Conservation (phyloP, 2,113 vertebrate genomes). For the Oncorhynchus keta region DNA sequence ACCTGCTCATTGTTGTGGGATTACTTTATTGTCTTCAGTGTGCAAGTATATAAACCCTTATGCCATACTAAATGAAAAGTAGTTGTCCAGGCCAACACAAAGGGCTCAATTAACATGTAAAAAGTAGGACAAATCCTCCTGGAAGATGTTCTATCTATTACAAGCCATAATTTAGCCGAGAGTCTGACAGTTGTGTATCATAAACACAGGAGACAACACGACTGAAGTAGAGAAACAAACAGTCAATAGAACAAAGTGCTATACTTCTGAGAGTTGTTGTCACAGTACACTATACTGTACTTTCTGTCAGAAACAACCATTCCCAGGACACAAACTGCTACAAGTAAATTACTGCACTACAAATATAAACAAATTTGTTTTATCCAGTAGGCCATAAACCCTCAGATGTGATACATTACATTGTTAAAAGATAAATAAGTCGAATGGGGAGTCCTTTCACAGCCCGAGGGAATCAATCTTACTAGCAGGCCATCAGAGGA, state of each 20-base stretch:
- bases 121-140: background rate
- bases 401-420: background rate
- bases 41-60: background rate
- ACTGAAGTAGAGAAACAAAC: background rate
- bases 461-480: slow-evolving; percentile 14
- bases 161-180: background rate
- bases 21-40: background rate
- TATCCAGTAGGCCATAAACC: background rate
- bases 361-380: background rate
- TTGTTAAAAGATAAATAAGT: background rate
- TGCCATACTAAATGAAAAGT: slow-evolving; percentile 5
- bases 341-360: background rate
- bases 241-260: background rate
- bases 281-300: background rate
- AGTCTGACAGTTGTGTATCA: background rate
- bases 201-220: background rate
- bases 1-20: background rate
- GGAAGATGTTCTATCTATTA: slow-evolving; percentile 5
- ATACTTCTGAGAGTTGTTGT: background rate
- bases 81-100: background rate
- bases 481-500: slow-evolving; percentile 10
- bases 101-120: slow-evolving; percentile 25
- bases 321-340: background rate
- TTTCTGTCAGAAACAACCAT: no score
- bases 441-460: slow-evolving; percentile 10